Percentiles rank a stretch among this genome's conserved stretches.
Evolutionary conservation across 2,113 vertebrate species (phyloP).

Genomic region (Stictonetta naevosa): DNA sequence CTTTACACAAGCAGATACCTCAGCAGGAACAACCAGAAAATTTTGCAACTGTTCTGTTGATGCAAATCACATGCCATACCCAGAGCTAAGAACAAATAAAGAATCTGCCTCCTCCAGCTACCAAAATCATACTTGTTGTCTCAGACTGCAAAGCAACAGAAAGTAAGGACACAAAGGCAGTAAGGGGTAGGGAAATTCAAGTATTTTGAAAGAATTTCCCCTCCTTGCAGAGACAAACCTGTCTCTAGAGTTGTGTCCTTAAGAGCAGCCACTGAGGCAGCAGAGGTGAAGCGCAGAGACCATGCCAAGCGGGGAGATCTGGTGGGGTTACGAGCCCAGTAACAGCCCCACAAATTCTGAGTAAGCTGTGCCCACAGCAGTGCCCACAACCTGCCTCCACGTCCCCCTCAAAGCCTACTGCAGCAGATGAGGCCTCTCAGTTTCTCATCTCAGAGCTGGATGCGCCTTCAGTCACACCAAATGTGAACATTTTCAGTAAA

Average conservation of each 20-base stretch:
- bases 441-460: not conserved
- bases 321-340: not conserved
- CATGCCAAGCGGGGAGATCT: not conserved
- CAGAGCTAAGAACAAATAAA: slow-evolving; percentile 9
- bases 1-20: not conserved
- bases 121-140: not conserved
- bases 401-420: not conserved
- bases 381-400: not conserved
- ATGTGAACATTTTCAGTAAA: not conserved
- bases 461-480: not conserved
- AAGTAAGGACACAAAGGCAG: not conserved
- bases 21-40: not conserved
- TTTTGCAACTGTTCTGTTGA: not conserved
- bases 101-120: not conserved
- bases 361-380: not conserved
- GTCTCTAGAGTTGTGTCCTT: not conserved
- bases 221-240: not conserved
- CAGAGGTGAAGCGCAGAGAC: not conserved
- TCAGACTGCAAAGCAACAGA: slow-evolving; percentile 43
- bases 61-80: not conserved
- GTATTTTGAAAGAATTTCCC: not conserved
- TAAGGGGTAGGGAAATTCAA: not conserved
- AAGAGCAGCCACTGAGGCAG: not conserved
- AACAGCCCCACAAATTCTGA: fast-evolving
- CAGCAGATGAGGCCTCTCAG: not conserved